Conservation (phyloP, 2,888 invertebrate genomes). For the Tanaodytes sp. region DNA sequence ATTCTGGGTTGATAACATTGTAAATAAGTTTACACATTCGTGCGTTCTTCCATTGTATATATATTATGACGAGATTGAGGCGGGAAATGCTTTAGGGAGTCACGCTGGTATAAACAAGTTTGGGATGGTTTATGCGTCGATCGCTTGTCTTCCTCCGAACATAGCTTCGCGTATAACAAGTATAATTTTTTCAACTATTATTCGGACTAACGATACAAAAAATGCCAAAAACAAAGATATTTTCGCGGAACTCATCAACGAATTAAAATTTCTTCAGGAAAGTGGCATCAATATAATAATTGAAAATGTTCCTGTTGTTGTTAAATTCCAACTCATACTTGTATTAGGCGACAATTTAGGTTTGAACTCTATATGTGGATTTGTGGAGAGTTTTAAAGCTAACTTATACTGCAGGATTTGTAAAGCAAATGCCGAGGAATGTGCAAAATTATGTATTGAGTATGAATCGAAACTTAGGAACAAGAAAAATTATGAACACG, state of each 20-base stretch:
- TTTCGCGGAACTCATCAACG: background rate
- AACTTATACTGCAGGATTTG: slow-evolving; percentile 1
- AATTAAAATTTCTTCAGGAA: background rate
- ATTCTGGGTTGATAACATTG: background rate
- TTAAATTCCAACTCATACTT: background rate
- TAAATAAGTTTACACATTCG: background rate
- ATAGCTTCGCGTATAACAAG: background rate
- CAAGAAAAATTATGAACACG: background rate
- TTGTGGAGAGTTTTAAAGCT: slow-evolving; percentile 4
- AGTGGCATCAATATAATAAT: background rate
- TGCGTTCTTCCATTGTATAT: background rate
- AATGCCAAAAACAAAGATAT: background rate
- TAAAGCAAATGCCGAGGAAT: background rate
- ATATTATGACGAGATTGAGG: background rate
- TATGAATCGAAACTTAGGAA: background rate
- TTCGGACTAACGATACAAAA: background rate
- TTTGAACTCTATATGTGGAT: background rate
- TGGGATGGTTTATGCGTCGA: background rate
- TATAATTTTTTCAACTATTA: slow-evolving; percentile 1
- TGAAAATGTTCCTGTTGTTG: background rate
- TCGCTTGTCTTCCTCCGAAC: slow-evolving; percentile 1
- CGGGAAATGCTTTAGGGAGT: slow-evolving; percentile 4
- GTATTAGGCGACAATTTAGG: slow-evolving; percentile 1
- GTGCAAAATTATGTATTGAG: background rate
- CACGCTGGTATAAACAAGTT: slow-evolving; percentile 2